These are phyloP conservation scores for Pandemis heparana DNA, from an alignment of 2,888 invertebrate species.

Conservation along the genomic window DNA sequence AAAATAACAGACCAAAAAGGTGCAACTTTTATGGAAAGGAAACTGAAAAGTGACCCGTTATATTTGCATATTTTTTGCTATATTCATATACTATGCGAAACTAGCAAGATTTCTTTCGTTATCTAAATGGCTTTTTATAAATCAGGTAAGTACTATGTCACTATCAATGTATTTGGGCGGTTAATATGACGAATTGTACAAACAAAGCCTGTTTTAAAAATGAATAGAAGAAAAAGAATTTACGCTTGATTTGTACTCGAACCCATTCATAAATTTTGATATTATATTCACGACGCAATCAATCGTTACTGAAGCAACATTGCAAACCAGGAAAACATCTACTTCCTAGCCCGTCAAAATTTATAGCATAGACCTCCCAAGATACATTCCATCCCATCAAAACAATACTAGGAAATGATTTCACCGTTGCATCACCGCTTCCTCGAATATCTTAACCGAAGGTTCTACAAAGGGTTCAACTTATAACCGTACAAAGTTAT, in stretches of 20 bases:
- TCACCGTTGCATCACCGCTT: conserved; percentile 23
- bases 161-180: too few species aligned
- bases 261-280: background rate
- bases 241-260: too few species aligned
- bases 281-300: background rate
- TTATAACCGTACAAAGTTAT: conserved; percentile 9
- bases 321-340: conserved; percentile 1
- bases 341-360: background rate
- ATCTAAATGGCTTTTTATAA: too few species aligned
- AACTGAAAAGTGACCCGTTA: too few species aligned
- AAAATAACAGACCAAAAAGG: too few species aligned
- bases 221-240: background rate
- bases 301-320: background rate
- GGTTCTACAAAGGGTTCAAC: conserved; percentile 13
- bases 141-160: too few species aligned
- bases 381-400: conserved; percentile 21
- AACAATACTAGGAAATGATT: conserved; percentile 34
- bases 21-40: too few species aligned
- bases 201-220: background rate
- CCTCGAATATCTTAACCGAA: conserved; percentile 24
- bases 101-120: too few species aligned
- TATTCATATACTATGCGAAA: too few species aligned
- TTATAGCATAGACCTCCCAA: conserved; percentile 8
- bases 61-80: too few species aligned
- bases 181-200: too few species aligned